phyloP scores from a whole-genome alignment of 2,888 invertebrate genomes.

The Apotomis capreana region DNA sequence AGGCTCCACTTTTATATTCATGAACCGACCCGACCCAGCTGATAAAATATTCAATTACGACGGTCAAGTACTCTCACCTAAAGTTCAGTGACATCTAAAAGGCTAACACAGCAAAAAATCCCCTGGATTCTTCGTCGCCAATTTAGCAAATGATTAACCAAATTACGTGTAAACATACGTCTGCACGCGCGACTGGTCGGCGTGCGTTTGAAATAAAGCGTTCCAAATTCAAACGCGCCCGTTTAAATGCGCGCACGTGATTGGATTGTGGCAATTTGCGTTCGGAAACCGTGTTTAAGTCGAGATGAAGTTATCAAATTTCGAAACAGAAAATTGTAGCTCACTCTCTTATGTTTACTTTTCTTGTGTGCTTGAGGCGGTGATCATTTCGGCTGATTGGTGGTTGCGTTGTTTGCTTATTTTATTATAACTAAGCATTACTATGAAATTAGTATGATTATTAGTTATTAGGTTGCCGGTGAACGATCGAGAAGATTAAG shows the following conservation, averaged over 20 bases:
- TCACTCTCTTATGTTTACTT: constrained; percentile 72
- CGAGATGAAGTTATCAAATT: constrained; percentile 77
- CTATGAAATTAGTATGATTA: constrained; percentile 45
- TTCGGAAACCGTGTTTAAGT: constrained; percentile 67
- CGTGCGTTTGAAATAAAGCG: constrained; percentile 58
- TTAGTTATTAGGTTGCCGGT: constrained; percentile 42
- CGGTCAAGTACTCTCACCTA: constrained; percentile 62
- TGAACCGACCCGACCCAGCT: constrained; percentile 53
- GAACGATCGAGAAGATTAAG: constrained; percentile 40
- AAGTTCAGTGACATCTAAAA: constrained; percentile 65
- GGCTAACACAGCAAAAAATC: constrained; percentile 52
- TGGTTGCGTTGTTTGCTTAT: constrained; percentile 40
- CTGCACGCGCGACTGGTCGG: constrained; percentile 57
- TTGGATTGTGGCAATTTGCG: constrained; percentile 66
- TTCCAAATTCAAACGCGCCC: constrained; percentile 67
- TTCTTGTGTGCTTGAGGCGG: constrained; percentile 64
- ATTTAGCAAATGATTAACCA: constrained; percentile 62
- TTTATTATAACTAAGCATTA: constrained; percentile 36
- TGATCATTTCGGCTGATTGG: constrained; percentile 57
- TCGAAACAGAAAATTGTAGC: constrained; percentile 69
- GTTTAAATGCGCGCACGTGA: constrained; percentile 60
- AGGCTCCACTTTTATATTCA: constrained; percentile 61
- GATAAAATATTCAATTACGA: constrained; percentile 70
- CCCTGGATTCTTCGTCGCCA: constrained; percentile 48
- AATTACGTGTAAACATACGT: constrained; percentile 71